Evolutionary conservation across 1,140 invertebrate species (phyloP), one percentile per base, ranked within the genome.

Genomic region (Nephotettix cincticeps): DNA sequence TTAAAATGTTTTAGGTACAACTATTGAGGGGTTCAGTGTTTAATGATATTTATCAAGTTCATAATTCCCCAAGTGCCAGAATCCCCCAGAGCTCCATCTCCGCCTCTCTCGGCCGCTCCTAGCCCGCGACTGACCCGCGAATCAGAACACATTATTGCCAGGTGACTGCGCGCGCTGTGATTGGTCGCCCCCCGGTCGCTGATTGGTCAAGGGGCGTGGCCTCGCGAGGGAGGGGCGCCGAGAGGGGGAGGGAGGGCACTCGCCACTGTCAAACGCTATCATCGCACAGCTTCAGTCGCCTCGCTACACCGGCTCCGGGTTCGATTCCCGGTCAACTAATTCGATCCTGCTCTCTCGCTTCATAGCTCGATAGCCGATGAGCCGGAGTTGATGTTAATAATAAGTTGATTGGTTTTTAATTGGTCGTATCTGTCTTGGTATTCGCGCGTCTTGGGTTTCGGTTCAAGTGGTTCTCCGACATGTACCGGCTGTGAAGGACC

Each of bases 71-170:
- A n/a, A n/a, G n/a, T n/a, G n/a, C n/a, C n/a, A n/a, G n/a, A n/a
- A 14, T 36, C 32, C 32, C 32, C 32, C 19, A 4, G 47, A n/a
- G 47, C 3, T n/a, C 47, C n/a, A 6, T 51, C 47, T n/a, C 47
- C 3, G 6, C 32, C 32, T 36, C 32, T 36, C 47, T 19, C 47
- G 14, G 47, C 47, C 56, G 56, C 56, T 61, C 56, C 25, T 61
- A 21, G 56, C 56, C 27, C 56, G 23, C 27, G 23, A 61, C 56
- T 61, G 56, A 67, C 40, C 64, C 36, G 64, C 64, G 64, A 67
- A 67, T 67, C 64, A 67, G 32, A 67, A 27, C 64, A 23, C 40
- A 67, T 67, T 43, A 67, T 67, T 67, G 21, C 64, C 64, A 45
- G 27, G n/a, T 43, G 2, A 45, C 30, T 43, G 64, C 32, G 23